Base-by-base conservation (phyloP, 2,797 vertebrate genomes). In the Tarsius wallacei region DNA sequence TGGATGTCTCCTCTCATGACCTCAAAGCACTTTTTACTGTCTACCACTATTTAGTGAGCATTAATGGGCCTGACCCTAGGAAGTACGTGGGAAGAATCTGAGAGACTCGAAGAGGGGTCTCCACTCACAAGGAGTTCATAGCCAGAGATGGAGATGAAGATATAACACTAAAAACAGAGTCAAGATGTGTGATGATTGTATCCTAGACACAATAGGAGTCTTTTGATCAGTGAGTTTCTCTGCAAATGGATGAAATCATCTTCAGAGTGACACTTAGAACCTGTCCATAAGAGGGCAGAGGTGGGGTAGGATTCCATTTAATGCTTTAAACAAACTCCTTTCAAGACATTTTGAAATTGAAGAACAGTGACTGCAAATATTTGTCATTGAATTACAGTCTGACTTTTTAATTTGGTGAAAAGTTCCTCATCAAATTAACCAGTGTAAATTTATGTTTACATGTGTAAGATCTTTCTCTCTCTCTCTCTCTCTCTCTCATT, bases 331-430 rank as follows among this genome's bases (percentile, higher is more conserved):
- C 28, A 31, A 31, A 33, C 49, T n/a, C 53, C 42, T 59, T 86
- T 66, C 64, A 83, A 93, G 74, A 90, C 19, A 93, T 33, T 91
- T 97, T 76, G 57, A 77, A 82, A 93, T 36, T 81, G 26, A 96
- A 68, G 84, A 71, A 71, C 7, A 77, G 16, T 74, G 55, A 73
- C 8, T 80, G 85, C 57, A 70, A 82, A 36, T 36, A 83, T 76
- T 87, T 96, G 87, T 85, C n/a, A 81, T 14, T 95, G 74, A 66
- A 74, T 70, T 87, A 51, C 17, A 83, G 26, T 64, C 33, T 93
- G 33, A 76, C 49, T 85, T 91, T 80, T 88, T 78, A 91, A 96
- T 88, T 92, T 76, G 80, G n/a, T 53, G 12, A 87, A 85, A 97
- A 90, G 36, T 73, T 74, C 28, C 42, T 71, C 22, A 77, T 82